These are phyloP conservation scores for Bos javanicus DNA, from an alignment of 2,113 vertebrate genomes.

Conservation along the genomic window DNA sequence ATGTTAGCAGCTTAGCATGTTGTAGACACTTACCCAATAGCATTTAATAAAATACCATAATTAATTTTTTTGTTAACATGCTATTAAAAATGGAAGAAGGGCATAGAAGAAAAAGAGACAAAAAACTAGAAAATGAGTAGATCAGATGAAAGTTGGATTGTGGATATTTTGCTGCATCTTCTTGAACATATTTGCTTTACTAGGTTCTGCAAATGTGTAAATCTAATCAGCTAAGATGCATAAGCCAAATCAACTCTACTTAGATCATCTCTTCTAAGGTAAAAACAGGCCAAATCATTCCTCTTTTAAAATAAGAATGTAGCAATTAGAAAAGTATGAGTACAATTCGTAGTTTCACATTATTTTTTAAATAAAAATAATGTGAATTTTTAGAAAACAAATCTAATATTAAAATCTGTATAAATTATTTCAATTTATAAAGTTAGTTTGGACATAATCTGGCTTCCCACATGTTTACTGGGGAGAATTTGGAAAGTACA, in stretches of 20 bases:
- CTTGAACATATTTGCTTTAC: slow-evolving; percentile 1
- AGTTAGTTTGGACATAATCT: neutral
- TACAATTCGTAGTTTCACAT: neutral
- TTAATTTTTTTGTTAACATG: neutral
- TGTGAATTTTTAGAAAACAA: neutral
- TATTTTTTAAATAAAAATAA: neutral
- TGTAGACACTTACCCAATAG: neutral
- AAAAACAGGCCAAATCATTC: neutral
- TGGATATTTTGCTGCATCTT: neutral
- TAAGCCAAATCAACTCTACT: neutral
- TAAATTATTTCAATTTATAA: neutral
- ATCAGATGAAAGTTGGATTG: neutral
- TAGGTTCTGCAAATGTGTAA: neutral
- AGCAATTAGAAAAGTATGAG: neutral
- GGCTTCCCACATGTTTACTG: neutral
- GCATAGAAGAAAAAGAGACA: neutral
- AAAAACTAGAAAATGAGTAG: neutral
- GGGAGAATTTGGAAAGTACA: neutral
- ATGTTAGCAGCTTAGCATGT: neutral
- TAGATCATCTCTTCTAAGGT: neutral
- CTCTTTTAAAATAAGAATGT: neutral
- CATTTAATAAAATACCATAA: neutral
- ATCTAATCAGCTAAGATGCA: neutral
- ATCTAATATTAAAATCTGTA: neutral
- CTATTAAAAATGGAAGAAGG: slow-evolving; percentile 16